phyloP scores from a whole-genome alignment of 2,797 vertebrate species.

The Crenichthys baileyi region DNA sequence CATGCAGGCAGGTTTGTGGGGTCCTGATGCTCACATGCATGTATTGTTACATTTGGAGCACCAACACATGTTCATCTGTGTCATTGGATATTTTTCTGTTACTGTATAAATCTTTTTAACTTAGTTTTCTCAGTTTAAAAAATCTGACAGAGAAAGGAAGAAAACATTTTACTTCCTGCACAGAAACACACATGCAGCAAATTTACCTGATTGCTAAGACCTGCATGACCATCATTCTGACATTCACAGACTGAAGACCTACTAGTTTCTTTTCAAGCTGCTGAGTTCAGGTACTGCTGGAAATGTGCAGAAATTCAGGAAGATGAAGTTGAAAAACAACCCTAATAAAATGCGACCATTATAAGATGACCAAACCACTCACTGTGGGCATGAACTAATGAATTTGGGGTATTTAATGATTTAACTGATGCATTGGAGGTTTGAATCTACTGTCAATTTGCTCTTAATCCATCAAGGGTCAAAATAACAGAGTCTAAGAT shows the following conservation, averaged over 20 bases:
- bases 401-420: neutral
- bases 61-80: constrained; percentile 9
- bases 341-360: neutral
- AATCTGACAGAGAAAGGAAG: neutral
- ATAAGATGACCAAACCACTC: neutral
- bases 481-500: neutral
- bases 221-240: neutral
- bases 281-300: neutral
- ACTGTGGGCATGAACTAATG: neutral
- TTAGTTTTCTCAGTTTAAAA: neutral
- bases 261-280: neutral
- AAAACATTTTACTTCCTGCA: neutral
- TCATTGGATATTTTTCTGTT: neutral
- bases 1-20: constrained; percentile 60
- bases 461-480: neutral
- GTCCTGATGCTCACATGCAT: constrained; percentile 54
- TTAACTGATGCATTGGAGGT: neutral
- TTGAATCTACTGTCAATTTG: neutral
- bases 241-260: neutral
- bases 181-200: neutral
- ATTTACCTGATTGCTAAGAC: neutral
- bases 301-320: neutral
- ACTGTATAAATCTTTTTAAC: neutral
- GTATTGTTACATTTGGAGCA: constrained; percentile 23
- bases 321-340: neutral